phyloP scores from a whole-genome alignment of 2,888 invertebrate genomes.

The Diogma glabrata region DNA sequence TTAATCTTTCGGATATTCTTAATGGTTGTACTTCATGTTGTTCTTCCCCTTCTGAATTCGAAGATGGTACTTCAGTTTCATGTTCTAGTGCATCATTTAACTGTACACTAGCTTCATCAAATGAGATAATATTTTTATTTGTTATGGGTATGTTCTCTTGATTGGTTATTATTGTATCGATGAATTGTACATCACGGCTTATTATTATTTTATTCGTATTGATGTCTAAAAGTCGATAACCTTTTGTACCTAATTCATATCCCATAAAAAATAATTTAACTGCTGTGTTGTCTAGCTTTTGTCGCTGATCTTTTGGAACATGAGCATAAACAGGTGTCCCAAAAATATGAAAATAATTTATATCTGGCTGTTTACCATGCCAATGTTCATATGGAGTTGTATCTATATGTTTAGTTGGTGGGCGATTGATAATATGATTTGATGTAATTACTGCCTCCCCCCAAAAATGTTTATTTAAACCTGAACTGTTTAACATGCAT shows the following conservation, averaged over 20 bases:
- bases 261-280: neutral
- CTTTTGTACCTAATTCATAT: neutral
- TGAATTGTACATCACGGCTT: neutral
- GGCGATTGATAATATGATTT: neutral
- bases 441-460: slow-evolving; percentile 18
- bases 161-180: neutral
- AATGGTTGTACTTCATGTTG: too few relatives aligned
- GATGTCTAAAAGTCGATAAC: neutral
- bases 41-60: too few relatives aligned
- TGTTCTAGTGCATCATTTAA: too few relatives aligned
- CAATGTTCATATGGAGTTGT: neutral
- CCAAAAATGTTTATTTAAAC: slow-evolving; percentile 18
- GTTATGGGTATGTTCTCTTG: too few relatives aligned
- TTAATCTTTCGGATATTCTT: too few relatives aligned
- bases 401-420: slow-evolving; percentile 7
- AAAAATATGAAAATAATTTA: neutral
- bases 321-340: too few relatives aligned
- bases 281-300: neutral
- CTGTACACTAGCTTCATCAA: too few relatives aligned
- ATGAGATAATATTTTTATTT: too few relatives aligned
- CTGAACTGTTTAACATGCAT: neutral
- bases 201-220: too few relatives aligned
- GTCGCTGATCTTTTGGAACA: neutral
- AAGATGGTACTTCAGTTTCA: too few relatives aligned
- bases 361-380: neutral